These are phyloP conservation scores for Spatulosminthurus flaviceps DNA, from an alignment of 2,888 invertebrate species.

Conservation along the genomic window DNA sequence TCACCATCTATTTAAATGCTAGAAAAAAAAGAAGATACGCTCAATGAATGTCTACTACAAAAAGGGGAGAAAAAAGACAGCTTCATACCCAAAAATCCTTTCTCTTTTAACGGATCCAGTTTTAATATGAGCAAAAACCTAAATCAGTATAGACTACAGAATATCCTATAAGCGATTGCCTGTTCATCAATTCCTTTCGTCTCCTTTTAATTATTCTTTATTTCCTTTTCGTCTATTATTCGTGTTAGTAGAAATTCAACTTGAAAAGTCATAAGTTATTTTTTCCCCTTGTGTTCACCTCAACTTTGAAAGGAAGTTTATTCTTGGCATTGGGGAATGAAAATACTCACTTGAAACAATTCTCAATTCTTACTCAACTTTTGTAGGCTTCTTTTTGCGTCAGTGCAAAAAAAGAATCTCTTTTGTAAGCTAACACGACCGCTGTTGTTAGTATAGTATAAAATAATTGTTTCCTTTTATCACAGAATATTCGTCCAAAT, in stretches of 20 bases:
- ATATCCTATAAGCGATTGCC: not conserved
- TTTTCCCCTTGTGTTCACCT: not conserved
- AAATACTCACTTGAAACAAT: not conserved
- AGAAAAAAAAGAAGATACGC: conserved; percentile 28
- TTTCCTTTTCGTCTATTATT: not conserved
- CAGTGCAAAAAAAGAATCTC: too few species aligned
- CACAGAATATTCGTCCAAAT: too few species aligned
- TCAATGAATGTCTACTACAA: conserved; percentile 29
- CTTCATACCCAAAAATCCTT: conserved; percentile 9
- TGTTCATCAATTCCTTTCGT: conserved; percentile 6
- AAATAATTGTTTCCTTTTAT: too few species aligned
- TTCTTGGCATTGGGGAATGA: not conserved
- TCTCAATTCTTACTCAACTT: too few species aligned
- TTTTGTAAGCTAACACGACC: too few species aligned
- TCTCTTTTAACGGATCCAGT: conserved; percentile 30
- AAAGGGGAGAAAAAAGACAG: conserved; percentile 11
- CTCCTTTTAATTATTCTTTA: not conserved
- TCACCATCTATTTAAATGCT: conserved; percentile 4
- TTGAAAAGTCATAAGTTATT: not conserved
- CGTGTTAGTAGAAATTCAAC: not conserved
- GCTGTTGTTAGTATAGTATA: too few species aligned
- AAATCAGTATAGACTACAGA: conserved; percentile 8
- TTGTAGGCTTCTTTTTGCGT: too few species aligned
- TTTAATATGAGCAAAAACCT: conserved; percentile 33
- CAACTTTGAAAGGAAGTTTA: not conserved